Evolutionary conservation across 2,113 vertebrate genomes (phyloP).

Genomic region (Corvus moneduloides): DNA sequence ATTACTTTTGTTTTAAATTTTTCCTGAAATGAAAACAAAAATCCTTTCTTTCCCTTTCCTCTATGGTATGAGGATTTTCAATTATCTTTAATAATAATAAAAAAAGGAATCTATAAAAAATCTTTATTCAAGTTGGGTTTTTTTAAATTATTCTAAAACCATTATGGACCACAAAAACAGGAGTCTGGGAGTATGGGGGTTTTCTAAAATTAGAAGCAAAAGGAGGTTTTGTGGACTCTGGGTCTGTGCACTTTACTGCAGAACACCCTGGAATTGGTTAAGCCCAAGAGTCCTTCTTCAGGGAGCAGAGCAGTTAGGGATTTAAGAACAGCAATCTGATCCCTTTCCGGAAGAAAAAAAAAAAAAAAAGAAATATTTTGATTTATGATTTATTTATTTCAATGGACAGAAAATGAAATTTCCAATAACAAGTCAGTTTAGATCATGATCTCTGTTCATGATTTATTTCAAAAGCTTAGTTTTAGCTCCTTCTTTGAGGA

Average conservation of each 20-base stretch:
- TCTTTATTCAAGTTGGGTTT: neutral
- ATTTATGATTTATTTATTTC: neutral
- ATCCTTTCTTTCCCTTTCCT: neutral
- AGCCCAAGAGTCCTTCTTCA: neutral
- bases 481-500: neutral
- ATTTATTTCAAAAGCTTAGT: neutral
- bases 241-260: neutral
- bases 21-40: neutral
- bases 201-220: neutral
- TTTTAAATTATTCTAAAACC: neutral
- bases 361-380: neutral
- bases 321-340: neutral
- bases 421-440: neutral
- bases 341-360: neutral
- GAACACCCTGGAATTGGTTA: neutral
- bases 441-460: neutral
- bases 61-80: neutral
- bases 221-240: neutral
- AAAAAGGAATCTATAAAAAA: neutral
- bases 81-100: neutral
- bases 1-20: neutral
- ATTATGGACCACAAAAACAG: neutral
- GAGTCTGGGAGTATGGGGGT: rapidly evolving
- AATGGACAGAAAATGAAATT: neutral
- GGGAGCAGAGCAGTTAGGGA: neutral